Base-by-base conservation (phyloP, 2,113 vertebrate genomes). In the Psilopsiagon aurifrons region DNA sequence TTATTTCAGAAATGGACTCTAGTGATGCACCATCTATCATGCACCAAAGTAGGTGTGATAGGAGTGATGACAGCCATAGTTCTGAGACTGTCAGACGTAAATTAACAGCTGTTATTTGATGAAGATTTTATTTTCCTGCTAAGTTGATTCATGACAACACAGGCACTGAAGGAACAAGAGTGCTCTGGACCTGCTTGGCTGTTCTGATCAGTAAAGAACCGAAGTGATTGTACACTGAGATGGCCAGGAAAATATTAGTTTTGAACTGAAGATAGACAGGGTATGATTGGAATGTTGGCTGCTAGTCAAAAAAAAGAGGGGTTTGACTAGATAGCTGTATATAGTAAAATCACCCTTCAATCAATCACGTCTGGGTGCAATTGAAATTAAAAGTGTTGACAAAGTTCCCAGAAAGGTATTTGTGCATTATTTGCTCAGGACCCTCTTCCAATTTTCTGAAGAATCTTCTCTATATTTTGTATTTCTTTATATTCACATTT, bases 301-400 rank as follows among this genome's bases (percentile, higher is more conserved):
- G 10, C 10, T 47, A 29, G 19, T 0, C 31, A 25, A 77, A 63
- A 27, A 23, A 18, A 67, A 22, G 1, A 55, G 0, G 2, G 7
- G 1, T 59, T 74, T 78, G 2, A 3, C 3, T 44, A 4, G 1
- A 1, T 41, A 71, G 10, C 3, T 1, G 0, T 37, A 6, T 24
- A 6, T 24, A 66, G 62, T 55, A n/a, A 4, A 52, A 31, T 44
- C 5, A 24, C 2, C 6, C 6, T 60, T 35, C 44, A 35, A 71
- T 51, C 20, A 86, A 35, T 35, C 20, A 51, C 4, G 8, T 43
- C 10, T 39, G n/a, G 41, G 24, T 52, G 14, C 16, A 68, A 68
- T 71, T 66, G 16, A 55, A 89, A 63, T 46, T 19, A 28, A 11
- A 43, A 46, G 5, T 43, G 5, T 6, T 90, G 35, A 59, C 2